Evolutionary conservation across 2,888 invertebrate species (phyloP).

Genomic region (Trachelus stipa): DNA sequence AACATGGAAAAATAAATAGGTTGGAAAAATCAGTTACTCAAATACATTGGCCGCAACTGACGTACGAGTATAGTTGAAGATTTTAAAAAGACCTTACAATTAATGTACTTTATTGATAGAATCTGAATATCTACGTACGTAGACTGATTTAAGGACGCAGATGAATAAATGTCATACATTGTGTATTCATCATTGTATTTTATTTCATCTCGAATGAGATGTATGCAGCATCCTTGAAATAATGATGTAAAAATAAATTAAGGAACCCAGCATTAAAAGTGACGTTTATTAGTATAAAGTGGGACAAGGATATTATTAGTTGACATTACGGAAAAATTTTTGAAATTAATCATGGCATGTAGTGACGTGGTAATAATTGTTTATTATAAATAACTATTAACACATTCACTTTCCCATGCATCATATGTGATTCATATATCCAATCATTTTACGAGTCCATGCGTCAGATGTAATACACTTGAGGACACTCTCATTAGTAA

Average conservation of each 20-base stretch:
- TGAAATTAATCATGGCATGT: not conserved
- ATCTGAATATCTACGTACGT: not conserved
- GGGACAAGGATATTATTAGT: not conserved
- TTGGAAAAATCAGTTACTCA: not conserved
- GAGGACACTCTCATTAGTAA: not conserved
- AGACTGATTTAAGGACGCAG: not conserved
- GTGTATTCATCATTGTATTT: conserved; percentile 2
- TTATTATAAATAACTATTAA: conserved; percentile 62
- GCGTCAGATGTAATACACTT: conserved; percentile 23
- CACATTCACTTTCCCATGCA: conserved; percentile 52
- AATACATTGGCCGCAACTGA: not conserved
- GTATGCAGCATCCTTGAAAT: not conserved
- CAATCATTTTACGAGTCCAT: conserved; percentile 30
- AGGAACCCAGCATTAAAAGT: not conserved
- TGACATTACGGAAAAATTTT: not conserved
- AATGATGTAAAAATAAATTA: not conserved
- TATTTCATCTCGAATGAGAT: not conserved
- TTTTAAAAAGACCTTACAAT: not conserved
- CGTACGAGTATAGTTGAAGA: not conserved
- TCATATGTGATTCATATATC: conserved; percentile 21
- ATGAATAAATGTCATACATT: conserved; percentile 9
- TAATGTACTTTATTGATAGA: not conserved
- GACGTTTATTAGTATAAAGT: not conserved
- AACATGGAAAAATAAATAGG: not conserved
- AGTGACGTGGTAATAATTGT: conserved; percentile 37